Percentiles rank a stretch among this genome's conserved stretches.
Conservation (phyloP, 64 coral and sea anemone genomes). For the Astreopora myriophthalma region DNA sequence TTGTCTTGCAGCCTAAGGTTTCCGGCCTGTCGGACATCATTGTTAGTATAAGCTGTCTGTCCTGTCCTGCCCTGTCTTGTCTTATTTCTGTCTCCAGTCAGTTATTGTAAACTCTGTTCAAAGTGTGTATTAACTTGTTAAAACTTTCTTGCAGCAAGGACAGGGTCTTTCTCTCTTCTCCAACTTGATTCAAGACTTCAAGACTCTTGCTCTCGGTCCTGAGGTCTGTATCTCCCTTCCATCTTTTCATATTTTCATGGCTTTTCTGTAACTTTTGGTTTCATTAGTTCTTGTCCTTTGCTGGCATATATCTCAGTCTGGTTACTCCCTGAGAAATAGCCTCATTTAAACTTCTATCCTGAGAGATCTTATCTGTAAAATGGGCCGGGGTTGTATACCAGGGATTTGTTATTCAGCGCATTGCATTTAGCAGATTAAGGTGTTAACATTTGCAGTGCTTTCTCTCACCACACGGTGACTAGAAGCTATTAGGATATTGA, state of each 20-base stretch:
- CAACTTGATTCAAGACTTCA: slow-evolving; percentile 96
- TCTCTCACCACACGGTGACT: too few relatives aligned
- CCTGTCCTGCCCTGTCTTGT: slow-evolving; percentile 6
- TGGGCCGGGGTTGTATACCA: too few relatives aligned
- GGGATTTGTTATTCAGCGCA: too few relatives aligned
- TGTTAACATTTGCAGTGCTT: too few relatives aligned
- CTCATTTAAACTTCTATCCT: too few relatives aligned
- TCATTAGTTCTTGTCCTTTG: background rate
- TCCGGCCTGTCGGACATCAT: slow-evolving; percentile 37
- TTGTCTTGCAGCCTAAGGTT: slow-evolving; percentile 49
- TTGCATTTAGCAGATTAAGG: too few relatives aligned
- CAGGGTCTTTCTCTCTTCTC: slow-evolving; percentile 89
- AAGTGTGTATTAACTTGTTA: slow-evolving; percentile 54
- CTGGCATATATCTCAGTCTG: background rate
- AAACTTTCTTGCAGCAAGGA: slow-evolving; percentile 90
- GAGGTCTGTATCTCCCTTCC: slow-evolving; percentile 83
- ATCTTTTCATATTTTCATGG: slow-evolving; percentile 21
- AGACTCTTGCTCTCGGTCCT: slow-evolving; percentile 92
- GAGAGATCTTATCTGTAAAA: too few relatives aligned
- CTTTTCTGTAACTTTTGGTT: background rate
- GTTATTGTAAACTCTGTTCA: background rate
- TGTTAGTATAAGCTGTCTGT: slow-evolving; percentile 32
- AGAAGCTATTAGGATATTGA: too few relatives aligned
- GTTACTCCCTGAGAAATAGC: too few relatives aligned
- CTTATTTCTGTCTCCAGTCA: background rate